These are phyloP conservation scores for Ceratotherium simum DNA, from an alignment of 2,113 vertebrate genomes.

Conservation along the genomic window DNA sequence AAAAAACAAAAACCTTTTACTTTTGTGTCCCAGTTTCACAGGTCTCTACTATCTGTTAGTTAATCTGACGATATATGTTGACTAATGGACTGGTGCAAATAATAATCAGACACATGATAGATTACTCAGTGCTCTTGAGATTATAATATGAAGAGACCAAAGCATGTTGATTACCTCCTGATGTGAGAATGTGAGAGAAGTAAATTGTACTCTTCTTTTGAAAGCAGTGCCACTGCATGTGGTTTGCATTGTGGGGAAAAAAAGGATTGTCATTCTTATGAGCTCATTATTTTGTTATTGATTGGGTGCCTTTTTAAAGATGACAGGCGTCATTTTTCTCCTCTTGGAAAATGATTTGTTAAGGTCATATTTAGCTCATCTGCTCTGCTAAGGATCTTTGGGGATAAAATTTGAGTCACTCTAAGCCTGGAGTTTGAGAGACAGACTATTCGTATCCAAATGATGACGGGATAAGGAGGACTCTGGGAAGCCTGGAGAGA, in stretches of 20 bases:
- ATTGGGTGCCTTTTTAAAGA: slow-evolving; percentile 69
- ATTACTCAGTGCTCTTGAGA: not conserved
- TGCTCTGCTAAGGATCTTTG: slow-evolving; percentile 69
- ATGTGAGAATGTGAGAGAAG: not conserved
- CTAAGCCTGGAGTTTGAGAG: slow-evolving; percentile 67
- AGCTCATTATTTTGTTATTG: slow-evolving; percentile 68
- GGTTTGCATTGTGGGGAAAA: not conserved
- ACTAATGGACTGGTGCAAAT: not conserved
- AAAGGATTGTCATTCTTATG: slow-evolving; percentile 24
- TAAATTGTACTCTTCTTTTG: not conserved
- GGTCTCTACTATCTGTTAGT: not conserved
- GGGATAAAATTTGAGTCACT: slow-evolving; percentile 69
- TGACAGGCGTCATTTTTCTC: slow-evolving; percentile 75
- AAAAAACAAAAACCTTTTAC: not conserved
- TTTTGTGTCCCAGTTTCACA: not conserved
- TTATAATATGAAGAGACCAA: not conserved
- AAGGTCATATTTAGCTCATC: slow-evolving; percentile 75
- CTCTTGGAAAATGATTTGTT: slow-evolving; percentile 79
- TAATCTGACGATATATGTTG: not conserved
- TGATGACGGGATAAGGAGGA: not conserved
- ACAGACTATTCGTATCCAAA: slow-evolving; percentile 41
- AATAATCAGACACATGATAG: not conserved
- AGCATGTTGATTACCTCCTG: not conserved
- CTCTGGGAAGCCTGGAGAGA: not conserved
- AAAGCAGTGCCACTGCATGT: not conserved